Evolutionary conservation across 2,113 vertebrate genomes (phyloP).

Genomic region (Prietella phreatophila): DNA sequence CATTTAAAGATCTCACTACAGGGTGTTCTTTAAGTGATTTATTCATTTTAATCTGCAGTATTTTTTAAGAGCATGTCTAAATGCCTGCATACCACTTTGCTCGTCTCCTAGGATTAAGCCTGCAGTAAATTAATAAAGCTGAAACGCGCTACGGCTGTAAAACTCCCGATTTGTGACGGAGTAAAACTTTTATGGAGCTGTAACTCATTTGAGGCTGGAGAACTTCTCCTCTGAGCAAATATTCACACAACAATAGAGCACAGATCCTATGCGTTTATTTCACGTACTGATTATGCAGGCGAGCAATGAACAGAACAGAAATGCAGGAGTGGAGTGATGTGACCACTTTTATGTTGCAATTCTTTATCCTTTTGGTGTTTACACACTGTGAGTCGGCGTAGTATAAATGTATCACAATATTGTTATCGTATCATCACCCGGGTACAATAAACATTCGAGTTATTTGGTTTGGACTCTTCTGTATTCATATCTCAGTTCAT

Average conservation of each 20-base stretch:
- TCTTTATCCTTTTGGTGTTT: background rate
- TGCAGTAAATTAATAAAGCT: slow-evolving; percentile 26
- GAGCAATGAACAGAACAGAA: background rate
- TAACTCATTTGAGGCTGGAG: slow-evolving; percentile 23
- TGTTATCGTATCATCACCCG: background rate
- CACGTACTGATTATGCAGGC: background rate
- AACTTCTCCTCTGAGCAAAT: slow-evolving; percentile 26
- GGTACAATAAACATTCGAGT: background rate
- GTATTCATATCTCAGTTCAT: background rate
- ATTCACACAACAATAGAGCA: background rate
- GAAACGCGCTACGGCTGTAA: slow-evolving; percentile 24
- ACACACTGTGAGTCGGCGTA: background rate
- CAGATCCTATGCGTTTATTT: background rate
- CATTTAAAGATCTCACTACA: background rate
- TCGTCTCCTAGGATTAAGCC: slow-evolving; percentile 19
- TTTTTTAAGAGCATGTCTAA: slow-evolving; percentile 7
- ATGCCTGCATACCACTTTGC: background rate
- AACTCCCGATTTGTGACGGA: slow-evolving; percentile 34
- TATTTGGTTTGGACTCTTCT: background rate
- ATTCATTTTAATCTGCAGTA: slow-evolving; percentile 14
- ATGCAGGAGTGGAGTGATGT: background rate
- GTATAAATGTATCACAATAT: background rate
- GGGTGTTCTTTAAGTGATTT: slow-evolving; percentile 14
- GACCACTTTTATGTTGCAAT: background rate
- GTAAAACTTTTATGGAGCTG: slow-evolving; percentile 35